phyloP scores from a whole-genome alignment of 2,888 invertebrate species.

The Philhelius pedissequus region DNA sequence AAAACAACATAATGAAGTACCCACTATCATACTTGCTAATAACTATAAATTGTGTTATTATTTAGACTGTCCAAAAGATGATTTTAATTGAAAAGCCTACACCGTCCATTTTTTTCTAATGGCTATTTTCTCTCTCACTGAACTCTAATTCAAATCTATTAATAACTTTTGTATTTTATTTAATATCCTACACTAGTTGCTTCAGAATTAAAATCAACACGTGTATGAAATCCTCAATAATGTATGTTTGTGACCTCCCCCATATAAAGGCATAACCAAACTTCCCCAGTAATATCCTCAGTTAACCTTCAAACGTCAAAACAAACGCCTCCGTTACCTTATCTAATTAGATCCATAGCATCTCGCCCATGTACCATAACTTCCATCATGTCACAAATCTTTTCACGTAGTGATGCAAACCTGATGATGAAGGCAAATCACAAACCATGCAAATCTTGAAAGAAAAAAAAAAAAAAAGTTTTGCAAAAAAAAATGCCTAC shows the following conservation, averaged over 20 bases:
- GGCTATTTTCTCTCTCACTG: no score
- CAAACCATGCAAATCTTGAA: neutral
- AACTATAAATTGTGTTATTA: no score
- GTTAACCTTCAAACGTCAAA: conserved; percentile 13
- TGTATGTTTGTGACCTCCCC: no score
- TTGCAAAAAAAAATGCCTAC: neutral
- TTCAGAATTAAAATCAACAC: neutral
- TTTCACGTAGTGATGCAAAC: conserved; percentile 25
- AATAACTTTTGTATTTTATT: no score
- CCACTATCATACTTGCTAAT: no score
- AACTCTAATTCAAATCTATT: no score
- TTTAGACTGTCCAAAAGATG: no score
- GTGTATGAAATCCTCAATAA: neutral
- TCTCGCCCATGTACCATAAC: conserved; percentile 3
- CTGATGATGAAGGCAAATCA: neutral
- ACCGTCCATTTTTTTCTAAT: no score
- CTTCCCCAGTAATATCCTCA: neutral
- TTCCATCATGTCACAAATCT: conserved; percentile 31
- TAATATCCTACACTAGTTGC: no score
- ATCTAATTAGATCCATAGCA: conserved; percentile 42
- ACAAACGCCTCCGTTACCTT: neutral
- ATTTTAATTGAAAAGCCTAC: no score
- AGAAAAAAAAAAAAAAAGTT: neutral
- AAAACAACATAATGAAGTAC: no score
- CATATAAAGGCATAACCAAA: no score